Base-by-base conservation (phyloP, 2,888 invertebrate genomes). In the Pocota personata region DNA sequence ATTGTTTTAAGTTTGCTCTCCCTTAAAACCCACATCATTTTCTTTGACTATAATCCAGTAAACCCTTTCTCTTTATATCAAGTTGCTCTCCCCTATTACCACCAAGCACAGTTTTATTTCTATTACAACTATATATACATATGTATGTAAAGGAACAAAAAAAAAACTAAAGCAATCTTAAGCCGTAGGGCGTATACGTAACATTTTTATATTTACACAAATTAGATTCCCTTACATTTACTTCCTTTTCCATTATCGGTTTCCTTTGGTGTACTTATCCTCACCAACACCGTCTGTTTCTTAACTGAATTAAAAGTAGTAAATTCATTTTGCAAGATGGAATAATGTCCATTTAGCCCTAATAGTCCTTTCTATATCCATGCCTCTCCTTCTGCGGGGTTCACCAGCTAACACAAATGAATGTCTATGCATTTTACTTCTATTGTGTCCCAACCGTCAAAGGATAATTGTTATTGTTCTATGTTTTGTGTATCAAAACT, bases 401-500 rank as follows among this genome's bases (percentile, higher is more conserved):
- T 55, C 55, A 75, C 32, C 37, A 50, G 40, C 55, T 57, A 14
- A 58, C 27, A 52, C 16, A 66, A 78, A 66, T 62, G 16, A 76
- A 30, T 55, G 60, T 72, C 35, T 58, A 43, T 78, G 55, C 55
- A 66, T 66, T 78, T 43, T 66, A 30, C 55, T 57, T 30, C 62
- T 35, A 58, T 71, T 72, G 52, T 72, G 19, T 46, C 58, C 46
- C 78, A 67, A 73, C 60, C 16, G 27, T 73, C 79, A 83, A 79
- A 73, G 79, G 67, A 73, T 79, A 79, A 79, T 73, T 73, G 67
- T 73, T 73, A 83, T 83, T 79, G 83, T 73, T 58, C 48, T 66
- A 30, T 30, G 37, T 75, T 75, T 62, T 60, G 57, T 58, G 32
- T 58, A 58, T 43, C 57, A 30, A 50, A 5, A 32, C 46, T 60